These are phyloP conservation scores for Oreonectes daqikongensis DNA, from an alignment of 2,797 vertebrate genomes.

Conservation along the genomic window DNA sequence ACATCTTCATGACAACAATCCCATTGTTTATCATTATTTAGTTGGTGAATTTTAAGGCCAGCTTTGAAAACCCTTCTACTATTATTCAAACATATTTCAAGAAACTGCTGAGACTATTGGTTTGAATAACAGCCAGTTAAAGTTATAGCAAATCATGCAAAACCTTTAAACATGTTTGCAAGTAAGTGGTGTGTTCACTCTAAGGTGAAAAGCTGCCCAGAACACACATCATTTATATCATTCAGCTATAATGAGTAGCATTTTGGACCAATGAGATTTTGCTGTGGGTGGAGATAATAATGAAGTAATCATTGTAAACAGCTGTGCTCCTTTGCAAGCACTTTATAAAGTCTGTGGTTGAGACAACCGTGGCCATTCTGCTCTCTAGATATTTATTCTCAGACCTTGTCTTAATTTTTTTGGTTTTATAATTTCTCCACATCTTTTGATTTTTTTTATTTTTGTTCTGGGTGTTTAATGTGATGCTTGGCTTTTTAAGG, in stretches of 20 bases:
- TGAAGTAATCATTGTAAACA: not conserved
- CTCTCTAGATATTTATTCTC: no score
- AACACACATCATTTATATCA: not conserved
- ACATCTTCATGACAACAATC: not conserved
- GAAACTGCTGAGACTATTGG: not conserved
- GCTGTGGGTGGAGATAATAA: not conserved
- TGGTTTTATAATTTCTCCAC: no score
- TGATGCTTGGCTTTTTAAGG: no score
- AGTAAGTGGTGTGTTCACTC: not conserved
- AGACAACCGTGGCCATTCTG: not conserved
- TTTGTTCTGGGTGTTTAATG: no score
- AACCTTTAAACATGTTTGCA: not conserved
- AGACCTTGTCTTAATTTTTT: no score
- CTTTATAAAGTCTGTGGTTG: not conserved
- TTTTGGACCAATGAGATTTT: not conserved
- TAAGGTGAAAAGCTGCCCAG: not conserved
- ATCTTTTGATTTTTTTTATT: no score
- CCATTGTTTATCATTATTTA: constrained; percentile 7
- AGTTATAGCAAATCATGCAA: not conserved
- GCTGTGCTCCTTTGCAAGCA: not conserved
- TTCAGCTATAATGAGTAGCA: not conserved
- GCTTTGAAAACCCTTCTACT: not conserved
- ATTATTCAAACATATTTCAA: no score
- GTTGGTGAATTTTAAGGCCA: not conserved
- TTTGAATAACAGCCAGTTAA: not conserved